Evolutionary conservation across 2,888 invertebrate genomes (phyloP), one percentile per base, ranked within the genome.

Genomic region (Cryptophagus acutangulus): DNA sequence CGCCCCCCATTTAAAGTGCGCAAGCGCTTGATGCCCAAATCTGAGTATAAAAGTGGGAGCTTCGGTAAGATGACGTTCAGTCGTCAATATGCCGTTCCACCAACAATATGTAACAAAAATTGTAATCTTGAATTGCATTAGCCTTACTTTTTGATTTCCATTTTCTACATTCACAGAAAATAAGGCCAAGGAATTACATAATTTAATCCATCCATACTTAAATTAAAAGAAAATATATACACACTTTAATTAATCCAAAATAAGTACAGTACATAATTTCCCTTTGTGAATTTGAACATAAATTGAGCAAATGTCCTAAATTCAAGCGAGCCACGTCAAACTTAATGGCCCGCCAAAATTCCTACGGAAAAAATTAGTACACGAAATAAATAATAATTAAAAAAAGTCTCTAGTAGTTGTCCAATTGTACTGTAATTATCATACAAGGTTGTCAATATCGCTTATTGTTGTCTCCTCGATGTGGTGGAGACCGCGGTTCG

Each of bases 381-480:
- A n/a, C n/a, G n/a, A n/a, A n/a, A n/a, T n/a, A n/a, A n/a, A n/a
- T n/a, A n/a, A n/a, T n/a, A n/a, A n/a, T n/a, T 20, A 36, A 39
- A 36, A 24, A 15, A 9, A 18, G 20, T 20, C 9, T 20, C 49
- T 28, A 43, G 51, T 60, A 58, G 26, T 56, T 60, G 39, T 66
- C 66, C 44, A 67, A 54, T 55, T 66, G 59, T 49, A 69, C 62
- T 41, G 64, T 67, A 28, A 68, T 60, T 43, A 68, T 59, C 67
- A 66, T 63, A 48, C 60, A 62, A 56, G 63, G 55, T 43, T 57
- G 59, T 69, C 67, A 70, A 52, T 76, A 76, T 61, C 73, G 71
- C 59, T 75, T 75, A 54, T 75, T 74, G n/a, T n/a, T n/a, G 54
- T 75, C 74, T 37, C 72, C 72, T 48, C 26, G 13, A 13, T 75